Base-by-base conservation (phyloP, 2,113 vertebrate genomes). In the Gobius niger region DNA sequence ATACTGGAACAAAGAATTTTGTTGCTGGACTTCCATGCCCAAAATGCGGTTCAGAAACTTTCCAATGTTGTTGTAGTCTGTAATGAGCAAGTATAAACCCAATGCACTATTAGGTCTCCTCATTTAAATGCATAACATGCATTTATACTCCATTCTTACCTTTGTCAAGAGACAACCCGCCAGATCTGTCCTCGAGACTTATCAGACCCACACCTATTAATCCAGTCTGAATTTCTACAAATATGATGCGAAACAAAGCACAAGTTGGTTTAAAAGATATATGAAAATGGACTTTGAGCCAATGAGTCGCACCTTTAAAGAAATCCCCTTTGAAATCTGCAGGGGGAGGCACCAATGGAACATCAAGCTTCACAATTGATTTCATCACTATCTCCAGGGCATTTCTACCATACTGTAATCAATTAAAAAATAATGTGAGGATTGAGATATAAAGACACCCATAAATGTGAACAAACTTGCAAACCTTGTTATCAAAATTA, bases 351-450 rank as follows among this genome's bases (percentile, higher is more conserved):
- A 99, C 97, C 71, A 99, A 88, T 0, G 98, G 96, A 15, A 93
- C 83, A 66, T 99, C 98, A 5, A 99, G 90, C 86, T 94, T 99
- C 54, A 99, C 98, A 57, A 99, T 99, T 5, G 98, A 99, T 84
- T 98, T 99, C 98, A 99, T 99, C 47, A 99, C 96, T 18, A 98
- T 98, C 82, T 99, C 98, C 81, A 99, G 90, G 78, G 97, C 98
- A 15, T 97, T 98, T 91, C 98, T 94, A 75, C 98, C 98, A 72
- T 99, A 99, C 98, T 99, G 90, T 3, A 67, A 73, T 63, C 81
- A 53, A 79, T 7, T 16, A 41, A 41, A 81, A 7, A 71, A 47
- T 18, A 9, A 7, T 7, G 67, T 1, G 7, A n/a, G 16, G 14
- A 12, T 34, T 15, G 13, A 6, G 15, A 57, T 15, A 59, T 7